These are phyloP conservation scores for Pampus argenteus DNA, from an alignment of 2,797 vertebrate species.

Conservation along the genomic window DNA sequence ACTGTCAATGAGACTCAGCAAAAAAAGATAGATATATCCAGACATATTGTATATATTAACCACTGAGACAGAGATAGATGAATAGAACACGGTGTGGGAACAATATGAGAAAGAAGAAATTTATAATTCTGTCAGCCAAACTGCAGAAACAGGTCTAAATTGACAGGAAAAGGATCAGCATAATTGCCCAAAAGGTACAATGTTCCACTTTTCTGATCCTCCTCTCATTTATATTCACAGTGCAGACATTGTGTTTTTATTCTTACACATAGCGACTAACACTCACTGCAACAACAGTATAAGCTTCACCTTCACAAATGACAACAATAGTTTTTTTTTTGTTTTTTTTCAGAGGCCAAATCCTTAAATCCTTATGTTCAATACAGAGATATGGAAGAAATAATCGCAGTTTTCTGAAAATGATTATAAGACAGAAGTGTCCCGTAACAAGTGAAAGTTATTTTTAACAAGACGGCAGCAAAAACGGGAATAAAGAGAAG, in stretches of 20 bases:
- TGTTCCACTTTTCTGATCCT: conserved; percentile 13
- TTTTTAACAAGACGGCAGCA: background rate
- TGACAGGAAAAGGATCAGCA: conserved; percentile 3
- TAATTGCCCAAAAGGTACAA: conserved; percentile 18
- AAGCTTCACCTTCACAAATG: conserved; percentile 5
- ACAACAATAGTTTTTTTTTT: conserved; percentile 19
- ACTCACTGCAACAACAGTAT: background rate
- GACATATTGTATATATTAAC: background rate
- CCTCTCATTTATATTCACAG: conserved; percentile 37
- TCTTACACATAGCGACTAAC: background rate
- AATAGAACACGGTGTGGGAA: conserved; percentile 20
- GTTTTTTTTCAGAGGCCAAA: conserved; percentile 7
- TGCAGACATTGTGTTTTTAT: background rate
- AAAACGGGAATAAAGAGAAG: background rate
- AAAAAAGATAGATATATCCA: conserved; percentile 5
- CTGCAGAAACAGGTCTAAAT: conserved; percentile 7
- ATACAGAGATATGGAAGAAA: conserved; percentile 12
- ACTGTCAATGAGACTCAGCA: background rate
- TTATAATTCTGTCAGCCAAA: background rate
- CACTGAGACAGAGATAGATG: conserved; percentile 8
- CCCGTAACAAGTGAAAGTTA: background rate
- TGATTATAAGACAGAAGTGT: background rate
- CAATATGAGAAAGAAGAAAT: conserved; percentile 4
- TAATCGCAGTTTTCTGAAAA: background rate
- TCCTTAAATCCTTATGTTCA: background rate